Evolutionary conservation across 2,113 vertebrate species (phyloP), one percentile per base, ranked within the genome.

Genomic region (Dromas ardeola): DNA sequence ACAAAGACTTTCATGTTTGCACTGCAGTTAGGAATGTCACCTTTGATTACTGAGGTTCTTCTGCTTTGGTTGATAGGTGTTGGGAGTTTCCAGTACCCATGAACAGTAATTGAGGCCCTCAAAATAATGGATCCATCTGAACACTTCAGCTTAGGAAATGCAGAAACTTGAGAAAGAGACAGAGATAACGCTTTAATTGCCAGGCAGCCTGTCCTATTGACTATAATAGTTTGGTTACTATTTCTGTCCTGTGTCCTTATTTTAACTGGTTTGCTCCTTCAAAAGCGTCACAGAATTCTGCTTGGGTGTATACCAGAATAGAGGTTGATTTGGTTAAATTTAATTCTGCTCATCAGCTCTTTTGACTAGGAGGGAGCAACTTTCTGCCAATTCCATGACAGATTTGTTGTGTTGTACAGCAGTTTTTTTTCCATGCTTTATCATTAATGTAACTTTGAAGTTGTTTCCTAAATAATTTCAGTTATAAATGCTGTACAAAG

Each of bases 301-400:
- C 97, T 95, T 93, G 95, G 95, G 86, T 92, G 73, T 95, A 23
- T 72, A 90, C 77, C 80, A 95, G 88, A 96, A 92, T 95, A 92
- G 91, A 89, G 83, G 81, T 45, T 94, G 73, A 81, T 88, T 89
- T 92, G 93, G 86, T 87, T 97, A 94, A 90, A 95, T 95, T 93
- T 94, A 95, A 91, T 97, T 89, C 93, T 94, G 93, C 93, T 95
- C 94, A 88, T 95, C 96, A 97, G 61, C 92, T 92, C 86, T 94
- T 95, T 96, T 97, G 88, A 94, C 88, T 94, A 45, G 72, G 47
- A 56, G 74, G 40, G 55, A 93, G 63, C 63, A 84, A 71, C 72
- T 95, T 95, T 86, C 72, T 97, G 97, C 94, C 95, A 95, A 79
- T 78, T 93, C 55, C 26, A 2, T 90, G 71, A 59, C 59, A 86